Evolutionary conservation across 1,140 invertebrate species (phyloP).

Genomic region (Eupristina koningsbergeri): DNA sequence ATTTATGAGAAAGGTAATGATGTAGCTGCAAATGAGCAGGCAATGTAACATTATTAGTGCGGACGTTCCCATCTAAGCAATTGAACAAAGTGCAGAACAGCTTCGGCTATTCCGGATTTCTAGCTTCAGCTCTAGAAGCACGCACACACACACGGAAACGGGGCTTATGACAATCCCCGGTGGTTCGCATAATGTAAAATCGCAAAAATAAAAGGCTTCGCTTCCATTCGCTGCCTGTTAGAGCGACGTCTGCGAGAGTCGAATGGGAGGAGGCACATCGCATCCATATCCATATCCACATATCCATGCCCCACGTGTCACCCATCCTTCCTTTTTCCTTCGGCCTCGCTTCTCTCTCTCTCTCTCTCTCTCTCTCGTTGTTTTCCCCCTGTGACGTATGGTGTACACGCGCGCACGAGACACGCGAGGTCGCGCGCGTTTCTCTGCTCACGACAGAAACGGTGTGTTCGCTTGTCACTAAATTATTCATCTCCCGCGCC

Average conservation of each 20-base stretch:
- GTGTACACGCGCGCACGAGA: conserved; percentile 19
- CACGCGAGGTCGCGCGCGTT: conserved; percentile 46
- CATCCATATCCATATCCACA: no score
- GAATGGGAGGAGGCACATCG: neutral
- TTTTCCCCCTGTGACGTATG: conserved; percentile 21
- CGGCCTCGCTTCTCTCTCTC: neutral
- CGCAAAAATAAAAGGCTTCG: conserved; percentile 13
- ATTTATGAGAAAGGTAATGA: neutral
- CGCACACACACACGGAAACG: neutral
- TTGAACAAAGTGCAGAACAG: neutral
- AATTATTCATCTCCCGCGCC: conserved; percentile 59
- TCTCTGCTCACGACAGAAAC: no score
- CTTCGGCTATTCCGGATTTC: neutral
- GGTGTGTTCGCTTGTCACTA: conserved; percentile 62
- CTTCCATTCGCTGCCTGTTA: conserved; percentile 4
- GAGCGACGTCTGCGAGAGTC: neutral
- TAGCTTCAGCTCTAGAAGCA: neutral
- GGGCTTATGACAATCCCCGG: neutral
- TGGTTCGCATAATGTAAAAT: conserved; percentile 1
- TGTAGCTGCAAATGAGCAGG: neutral
- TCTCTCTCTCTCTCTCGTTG: conserved; percentile 43
- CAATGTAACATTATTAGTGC: neutral
- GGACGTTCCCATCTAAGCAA: conserved; percentile 2
- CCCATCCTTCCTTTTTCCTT: neutral
- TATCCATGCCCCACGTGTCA: neutral